Evolutionary conservation across 2,888 invertebrate species (phyloP), one percentile per base, ranked within the genome.

Genomic region (Ormyrus labotus): DNA sequence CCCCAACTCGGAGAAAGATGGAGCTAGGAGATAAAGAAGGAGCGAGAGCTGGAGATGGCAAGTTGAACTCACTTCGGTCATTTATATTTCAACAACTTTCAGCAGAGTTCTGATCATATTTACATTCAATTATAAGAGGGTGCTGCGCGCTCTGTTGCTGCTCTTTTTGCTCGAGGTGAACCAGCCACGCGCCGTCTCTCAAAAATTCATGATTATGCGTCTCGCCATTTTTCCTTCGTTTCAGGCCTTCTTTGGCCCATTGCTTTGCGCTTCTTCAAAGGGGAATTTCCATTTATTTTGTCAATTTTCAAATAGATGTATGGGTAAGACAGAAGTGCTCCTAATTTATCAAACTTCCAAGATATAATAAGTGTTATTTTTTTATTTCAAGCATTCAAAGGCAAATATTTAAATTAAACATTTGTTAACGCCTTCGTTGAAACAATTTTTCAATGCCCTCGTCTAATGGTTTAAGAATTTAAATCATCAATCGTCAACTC

Each of bases 81-180:
- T 87, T 85, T 87, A 86, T 86, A 86, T 87, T 86, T 85, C 85
- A 86, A 79, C 78, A 82, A 85, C 84, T 86, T 85, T 85, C 82
- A 78, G 77, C 83, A 84, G 84, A 87, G 86, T 87, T 86, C 80
- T 82, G 86, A 85, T 86, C 86, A 86, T 87, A 87, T 87, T 87
- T 87, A 86, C 87, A 86, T 87, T 86, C 86, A 86, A 87, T 87
- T 87, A 86, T 84, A 83, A 34, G 51, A 50, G 51, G 48, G 48
- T 57, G n/a, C 57, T 51, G 10, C 0, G 51, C 51, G 7, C 11
- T 19, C 10, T 67, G 64, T 9, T 51, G 51, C 51, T 0, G 48
- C 48, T 45, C 48, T 19, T 19, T 9, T 47, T 48, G 11, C 11
- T 64, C 64, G 53, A 68, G 67, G 3, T 67, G 19, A 67, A 67